phyloP scores from a whole-genome alignment of 2,888 invertebrate genomes.

The Chelonus formosanus region DNA sequence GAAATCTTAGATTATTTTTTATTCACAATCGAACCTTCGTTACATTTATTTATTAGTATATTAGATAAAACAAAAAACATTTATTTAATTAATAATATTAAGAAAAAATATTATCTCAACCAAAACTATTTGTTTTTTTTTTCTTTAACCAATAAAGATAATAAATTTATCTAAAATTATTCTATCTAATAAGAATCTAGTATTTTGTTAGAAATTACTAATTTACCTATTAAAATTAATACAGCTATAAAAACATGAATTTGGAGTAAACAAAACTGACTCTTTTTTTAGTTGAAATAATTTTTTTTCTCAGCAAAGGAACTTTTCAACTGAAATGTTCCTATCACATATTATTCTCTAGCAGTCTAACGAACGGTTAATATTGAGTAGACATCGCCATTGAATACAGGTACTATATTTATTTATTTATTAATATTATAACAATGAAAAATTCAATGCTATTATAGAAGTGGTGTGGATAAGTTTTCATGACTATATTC shows the following conservation, averaged over 20 bases:
- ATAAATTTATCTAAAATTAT: neutral
- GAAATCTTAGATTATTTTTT: neutral
- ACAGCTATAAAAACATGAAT: no score
- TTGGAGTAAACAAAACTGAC: no score
- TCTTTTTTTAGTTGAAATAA: no score
- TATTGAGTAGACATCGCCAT: conserved; percentile 16
- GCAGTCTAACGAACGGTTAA: conserved; percentile 23
- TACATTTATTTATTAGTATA: neutral
- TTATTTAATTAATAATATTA: neutral
- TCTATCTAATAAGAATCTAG: no score
- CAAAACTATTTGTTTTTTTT: neutral
- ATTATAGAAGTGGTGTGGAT: neutral
- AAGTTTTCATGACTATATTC: conserved; percentile 4
- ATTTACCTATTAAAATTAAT: no score
- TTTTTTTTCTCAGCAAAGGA: no score
- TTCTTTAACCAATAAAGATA: neutral
- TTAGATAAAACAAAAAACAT: conserved; percentile 2
- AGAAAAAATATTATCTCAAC: neutral
- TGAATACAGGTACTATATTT: conserved; percentile 19
- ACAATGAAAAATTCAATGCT: conserved; percentile 4
- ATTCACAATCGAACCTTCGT: conserved; percentile 1
- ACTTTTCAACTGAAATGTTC: neutral
- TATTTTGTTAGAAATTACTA: no score
- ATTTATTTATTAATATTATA: neutral
- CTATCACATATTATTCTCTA: conserved; percentile 20